A percentile compares a stretch with the other conserved stretches of the same genome.
These are phyloP conservation scores for Brachionus paranguensis DNA, from an alignment of 1,140 invertebrate species.

Conservation along the genomic window DNA sequence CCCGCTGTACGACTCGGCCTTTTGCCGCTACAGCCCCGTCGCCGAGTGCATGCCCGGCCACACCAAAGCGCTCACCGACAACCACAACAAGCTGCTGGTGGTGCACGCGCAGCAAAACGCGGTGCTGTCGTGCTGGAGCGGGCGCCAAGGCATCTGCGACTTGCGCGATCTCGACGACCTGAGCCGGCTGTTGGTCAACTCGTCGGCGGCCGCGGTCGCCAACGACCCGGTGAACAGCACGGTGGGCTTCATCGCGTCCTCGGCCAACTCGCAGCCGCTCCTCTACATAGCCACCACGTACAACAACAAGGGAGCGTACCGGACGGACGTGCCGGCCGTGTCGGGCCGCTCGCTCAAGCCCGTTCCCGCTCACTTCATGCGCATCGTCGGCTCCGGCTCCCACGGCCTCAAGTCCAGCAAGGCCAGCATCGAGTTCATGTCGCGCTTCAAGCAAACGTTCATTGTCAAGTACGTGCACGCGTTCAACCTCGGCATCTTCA, in stretches of 20 bases:
- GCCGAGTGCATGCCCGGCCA: background rate
- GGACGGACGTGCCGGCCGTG: background rate
- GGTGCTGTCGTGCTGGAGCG: conserved; percentile 1
- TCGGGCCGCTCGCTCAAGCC: background rate
- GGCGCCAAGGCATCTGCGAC: background rate
- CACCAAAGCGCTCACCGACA: background rate
- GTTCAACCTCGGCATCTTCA: conserved; percentile 7
- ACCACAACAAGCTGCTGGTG: conserved; percentile 22
- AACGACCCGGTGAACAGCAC: background rate
- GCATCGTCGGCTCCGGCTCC: background rate
- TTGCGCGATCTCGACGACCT: conserved; percentile 15
- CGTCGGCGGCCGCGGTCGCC: background rate
- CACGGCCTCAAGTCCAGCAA: conserved; percentile 30
- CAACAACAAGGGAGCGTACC: conserved; percentile 5
- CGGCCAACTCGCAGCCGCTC: conserved; percentile 6
- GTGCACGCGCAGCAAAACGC: background rate
- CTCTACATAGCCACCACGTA: conserved; percentile 18
- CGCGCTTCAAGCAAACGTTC: background rate
- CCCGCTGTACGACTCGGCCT: background rate
- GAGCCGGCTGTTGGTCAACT: background rate
- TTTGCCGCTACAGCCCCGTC: background rate
- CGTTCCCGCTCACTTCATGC: background rate
- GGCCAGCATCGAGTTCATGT: conserved; percentile 34
- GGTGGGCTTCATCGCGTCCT: background rate
- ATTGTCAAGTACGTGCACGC: conserved; percentile 20